phyloP scores from a whole-genome alignment of 2,888 invertebrate genomes.

The Ophion ellenae region DNA sequence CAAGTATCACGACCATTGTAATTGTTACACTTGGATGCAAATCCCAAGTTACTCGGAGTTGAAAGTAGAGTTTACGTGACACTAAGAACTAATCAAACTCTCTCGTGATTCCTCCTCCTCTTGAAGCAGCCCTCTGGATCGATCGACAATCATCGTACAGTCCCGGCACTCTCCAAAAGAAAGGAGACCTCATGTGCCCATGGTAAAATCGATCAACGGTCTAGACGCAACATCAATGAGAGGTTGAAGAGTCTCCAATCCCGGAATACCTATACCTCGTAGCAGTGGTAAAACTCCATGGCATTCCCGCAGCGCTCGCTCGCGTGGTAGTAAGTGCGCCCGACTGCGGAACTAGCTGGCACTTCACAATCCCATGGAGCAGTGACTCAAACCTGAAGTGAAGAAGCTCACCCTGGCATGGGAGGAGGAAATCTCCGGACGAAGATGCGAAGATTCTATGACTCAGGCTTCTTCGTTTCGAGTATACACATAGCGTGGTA shows the following conservation, averaged over 20 bases:
- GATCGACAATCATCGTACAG: not conserved
- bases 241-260: slow-evolving; percentile 5
- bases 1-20: not conserved
- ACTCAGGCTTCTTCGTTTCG: slow-evolving; percentile 48
- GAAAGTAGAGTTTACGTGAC: not conserved
- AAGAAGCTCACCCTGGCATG: slow-evolving; percentile 37
- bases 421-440: slow-evolving; percentile 54
- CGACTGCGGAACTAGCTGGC: slow-evolving; percentile 28
- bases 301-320: not conserved
- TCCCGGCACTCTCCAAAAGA: not conserved
- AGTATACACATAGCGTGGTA: slow-evolving; percentile 39
- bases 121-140: not conserved
- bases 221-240: slow-evolving; percentile 24
- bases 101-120: no score
- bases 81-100: not conserved
- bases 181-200: not conserved
- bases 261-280: slow-evolving; percentile 13
- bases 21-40: not conserved
- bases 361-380: slow-evolving; percentile 60
- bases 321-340: not conserved
- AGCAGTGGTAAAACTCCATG: slow-evolving; percentile 22
- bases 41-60: not conserved
- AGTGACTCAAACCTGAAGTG: slow-evolving; percentile 47
- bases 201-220: not conserved
- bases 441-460: slow-evolving; percentile 62